Evolutionary conservation across 1,140 invertebrate species (phyloP), one percentile per base, ranked within the genome.

Genomic region (Ruditapes philippinarum): DNA sequence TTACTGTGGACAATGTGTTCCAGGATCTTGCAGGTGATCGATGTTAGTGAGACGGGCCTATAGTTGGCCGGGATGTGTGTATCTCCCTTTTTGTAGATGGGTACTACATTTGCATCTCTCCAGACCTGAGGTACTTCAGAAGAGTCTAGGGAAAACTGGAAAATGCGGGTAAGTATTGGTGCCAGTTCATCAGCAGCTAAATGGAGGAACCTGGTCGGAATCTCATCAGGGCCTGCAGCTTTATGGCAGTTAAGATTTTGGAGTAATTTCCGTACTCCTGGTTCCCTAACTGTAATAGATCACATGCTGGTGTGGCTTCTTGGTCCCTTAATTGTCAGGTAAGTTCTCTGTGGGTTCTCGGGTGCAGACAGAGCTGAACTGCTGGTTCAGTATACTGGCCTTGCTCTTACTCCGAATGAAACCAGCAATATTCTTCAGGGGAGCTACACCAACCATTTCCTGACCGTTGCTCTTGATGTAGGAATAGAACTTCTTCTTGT

Each of bases 61-160:
- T 89, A 85, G 49, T 91, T 91, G 1, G 74, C 42, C 65, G 90
- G 14, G 17, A 57, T 11, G 49, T 78, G 45, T 60, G 51, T 73
- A 51, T 90, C 83, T 4, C 87, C 92, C 74, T 90, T 91, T 54
- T 91, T 89, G 31, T 78, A 92, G 36, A 91, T 28, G 40, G 65
- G 40, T 1, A 62, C 54, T 11, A 86, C 28, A 9, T 60, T 57
- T 28, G 76, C 62, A n/a, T 28, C 25, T 40, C 38, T 81, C 88
- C 82, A 89, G 28, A 87, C 78, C 5, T 45, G 14, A 2, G 82
- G 84, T 19, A 89, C 25, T 82, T 74, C 36, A 12, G 33, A 42
- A 12, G n/a, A 33, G 28, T 89, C 38, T 3, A 74, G 49, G 28
- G 87, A 73, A 11, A 36, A 31, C 49, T 89, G 87, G 33, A 51